These are phyloP conservation scores for Listronotus oregonensis DNA, from an alignment of 1,140 invertebrate species.

Conservation along the genomic window DNA sequence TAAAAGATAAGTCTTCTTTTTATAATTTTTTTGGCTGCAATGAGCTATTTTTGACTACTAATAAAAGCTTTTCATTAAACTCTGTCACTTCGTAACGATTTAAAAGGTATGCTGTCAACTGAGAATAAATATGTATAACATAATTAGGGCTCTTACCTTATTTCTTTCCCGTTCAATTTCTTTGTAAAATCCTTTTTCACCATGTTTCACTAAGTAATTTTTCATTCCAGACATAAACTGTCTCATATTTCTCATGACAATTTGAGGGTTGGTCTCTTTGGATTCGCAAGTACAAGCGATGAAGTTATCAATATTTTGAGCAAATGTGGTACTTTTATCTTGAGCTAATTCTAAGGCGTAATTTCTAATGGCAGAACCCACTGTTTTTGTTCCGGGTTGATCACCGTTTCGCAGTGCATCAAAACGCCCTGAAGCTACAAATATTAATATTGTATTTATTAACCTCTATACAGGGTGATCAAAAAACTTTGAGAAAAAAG, in stretches of 20 bases:
- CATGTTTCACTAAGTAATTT: conserved; percentile 94
- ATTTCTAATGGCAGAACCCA: conserved; percentile 70
- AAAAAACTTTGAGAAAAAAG: too few species aligned
- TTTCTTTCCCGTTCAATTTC: conserved; percentile 86
- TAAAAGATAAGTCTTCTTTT: too few species aligned
- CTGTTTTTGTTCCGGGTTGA: conserved; percentile 62
- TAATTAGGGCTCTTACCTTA: conserved; percentile 68
- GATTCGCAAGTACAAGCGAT: conserved; percentile 92
- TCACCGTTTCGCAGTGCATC: conserved; percentile 69
- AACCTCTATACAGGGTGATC: too few species aligned
- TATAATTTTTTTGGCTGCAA: too few species aligned
- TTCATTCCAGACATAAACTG: conserved; percentile 98
- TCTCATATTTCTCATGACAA: conserved; percentile 89
- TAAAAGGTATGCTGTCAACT: too few species aligned
- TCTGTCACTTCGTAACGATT: too few species aligned
- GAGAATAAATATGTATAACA: too few species aligned
- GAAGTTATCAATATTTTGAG: conserved; percentile 91
- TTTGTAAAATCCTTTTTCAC: conserved; percentile 87
- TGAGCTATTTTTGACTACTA: too few species aligned
- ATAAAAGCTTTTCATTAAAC: too few species aligned
- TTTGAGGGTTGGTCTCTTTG: conserved; percentile 82
- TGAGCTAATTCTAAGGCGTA: conserved; percentile 81
- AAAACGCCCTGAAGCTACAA: conserved; percentile 73
- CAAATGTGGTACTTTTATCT: conserved; percentile 86
- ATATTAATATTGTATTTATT: too few species aligned